Conservation (phyloP, 2,888 invertebrate species). For the Eudemis profundana region DNA sequence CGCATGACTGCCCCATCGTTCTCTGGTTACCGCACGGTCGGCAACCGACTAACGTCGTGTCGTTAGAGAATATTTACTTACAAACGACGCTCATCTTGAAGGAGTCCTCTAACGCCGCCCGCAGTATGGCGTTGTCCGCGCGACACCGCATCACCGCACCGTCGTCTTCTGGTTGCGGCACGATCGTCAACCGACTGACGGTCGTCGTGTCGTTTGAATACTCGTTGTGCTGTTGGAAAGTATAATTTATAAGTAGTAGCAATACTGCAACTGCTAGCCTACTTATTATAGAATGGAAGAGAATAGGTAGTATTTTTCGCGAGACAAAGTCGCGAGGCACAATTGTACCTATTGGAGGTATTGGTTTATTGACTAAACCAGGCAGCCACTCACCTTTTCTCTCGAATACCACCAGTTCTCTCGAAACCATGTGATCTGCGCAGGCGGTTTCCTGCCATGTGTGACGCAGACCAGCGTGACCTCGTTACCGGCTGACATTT, state of each 20-base stretch:
- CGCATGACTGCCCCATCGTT: too few species aligned
- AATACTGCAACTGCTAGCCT: too few species aligned
- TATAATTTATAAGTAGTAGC: background rate
- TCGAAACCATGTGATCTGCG: slow-evolving; percentile 92
- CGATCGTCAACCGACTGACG: slow-evolving; percentile 90
- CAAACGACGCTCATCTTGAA: slow-evolving; percentile 94
- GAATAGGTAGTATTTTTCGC: too few species aligned
- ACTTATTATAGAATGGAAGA: too few species aligned
- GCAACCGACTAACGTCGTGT: background rate
- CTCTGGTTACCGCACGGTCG: background rate
- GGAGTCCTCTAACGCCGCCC: slow-evolving; percentile 91
- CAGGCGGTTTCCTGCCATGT: slow-evolving; percentile 93
- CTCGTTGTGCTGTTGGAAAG: slow-evolving; percentile 83
- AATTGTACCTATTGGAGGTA: too few species aligned
- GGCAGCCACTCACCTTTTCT: slow-evolving; percentile 90
- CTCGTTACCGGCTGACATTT: slow-evolving; percentile 91
- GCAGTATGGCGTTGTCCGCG: slow-evolving; percentile 92
- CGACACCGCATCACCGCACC: slow-evolving; percentile 92
- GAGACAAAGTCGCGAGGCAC: too few species aligned
- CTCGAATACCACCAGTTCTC: slow-evolving; percentile 90
- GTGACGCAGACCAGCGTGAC: slow-evolving; percentile 93
- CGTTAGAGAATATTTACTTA: slow-evolving; percentile 83
- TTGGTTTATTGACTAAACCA: too few species aligned
- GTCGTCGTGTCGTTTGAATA: slow-evolving; percentile 89
- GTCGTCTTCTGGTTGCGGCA: slow-evolving; percentile 93